Conservation (phyloP, 2,797 vertebrate genomes). For the Sciaenops ocellatus region DNA sequence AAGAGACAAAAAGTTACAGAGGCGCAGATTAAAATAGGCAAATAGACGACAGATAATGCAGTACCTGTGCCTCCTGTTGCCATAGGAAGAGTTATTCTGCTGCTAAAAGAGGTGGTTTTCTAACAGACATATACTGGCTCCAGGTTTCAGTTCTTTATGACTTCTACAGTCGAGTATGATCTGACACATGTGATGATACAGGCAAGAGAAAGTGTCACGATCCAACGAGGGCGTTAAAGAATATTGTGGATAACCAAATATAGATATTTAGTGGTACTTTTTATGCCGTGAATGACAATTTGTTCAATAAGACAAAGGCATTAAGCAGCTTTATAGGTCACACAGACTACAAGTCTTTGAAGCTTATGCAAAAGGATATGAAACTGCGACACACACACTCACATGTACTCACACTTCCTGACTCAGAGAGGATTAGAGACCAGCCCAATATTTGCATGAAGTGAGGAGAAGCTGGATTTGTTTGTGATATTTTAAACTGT, state of each 20-base stretch:
- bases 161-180: constrained; percentile 15
- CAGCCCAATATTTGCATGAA: constrained; percentile 10
- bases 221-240: not conserved
- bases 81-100: constrained; percentile 65
- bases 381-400: constrained; percentile 52
- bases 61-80: constrained; percentile 76
- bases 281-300: not conserved
- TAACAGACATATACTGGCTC: constrained; percentile 31
- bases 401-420: constrained; percentile 53
- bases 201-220: not conserved
- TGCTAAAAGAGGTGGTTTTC: constrained; percentile 39
- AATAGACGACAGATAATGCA: constrained; percentile 5
- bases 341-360: not conserved
- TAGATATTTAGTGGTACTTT: not conserved
- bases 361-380: constrained; percentile 61
- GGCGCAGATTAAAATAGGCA: not conserved
- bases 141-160: constrained; percentile 84
- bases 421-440: constrained; percentile 19
- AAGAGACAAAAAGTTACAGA: not conserved
- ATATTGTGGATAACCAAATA: rapidly evolving
- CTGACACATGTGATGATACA: not conserved
- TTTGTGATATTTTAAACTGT: constrained; percentile 33
- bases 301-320: not conserved
- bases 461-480: constrained; percentile 32
- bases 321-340: not conserved